A percentile compares a stretch with the other conserved stretches of the same genome.
Evolutionary conservation across 2,113 vertebrate genomes (phyloP).

Genomic region (Corydoras sp.): DNA sequence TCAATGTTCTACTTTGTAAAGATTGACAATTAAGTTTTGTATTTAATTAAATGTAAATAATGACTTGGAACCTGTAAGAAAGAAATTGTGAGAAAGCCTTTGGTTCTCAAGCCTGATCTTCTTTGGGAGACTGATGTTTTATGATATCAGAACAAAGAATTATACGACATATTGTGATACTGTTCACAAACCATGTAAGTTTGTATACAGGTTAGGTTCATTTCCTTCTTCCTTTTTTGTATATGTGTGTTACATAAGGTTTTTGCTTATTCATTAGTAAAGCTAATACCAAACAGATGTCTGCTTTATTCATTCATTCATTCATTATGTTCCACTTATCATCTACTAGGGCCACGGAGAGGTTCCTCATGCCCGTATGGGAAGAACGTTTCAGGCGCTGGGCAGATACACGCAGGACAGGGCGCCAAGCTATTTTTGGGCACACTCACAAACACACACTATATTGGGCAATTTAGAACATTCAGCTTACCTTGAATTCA

Average conservation of each 20-base stretch:
- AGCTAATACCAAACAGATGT: slow-evolving; percentile 64
- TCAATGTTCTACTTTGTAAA: slow-evolving; percentile 44
- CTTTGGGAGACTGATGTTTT: neutral
- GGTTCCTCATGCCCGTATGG: too few species aligned
- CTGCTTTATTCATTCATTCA: too few species aligned
- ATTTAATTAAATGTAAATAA: slow-evolving; percentile 30
- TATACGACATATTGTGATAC: slow-evolving; percentile 9
- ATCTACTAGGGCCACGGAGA: too few species aligned
- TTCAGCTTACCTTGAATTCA: too few species aligned
- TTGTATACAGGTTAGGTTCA: neutral
- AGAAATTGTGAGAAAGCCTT: neutral
- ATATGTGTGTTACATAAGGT: neutral
- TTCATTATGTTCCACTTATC: too few species aligned
- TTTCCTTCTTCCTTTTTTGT: slow-evolving; percentile 16
- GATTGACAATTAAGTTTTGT: slow-evolving; percentile 2
- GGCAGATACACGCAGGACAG: too few species aligned
- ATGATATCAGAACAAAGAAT: neutral
- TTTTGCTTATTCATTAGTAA: slow-evolving; percentile 41
- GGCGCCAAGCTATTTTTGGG: too few species aligned
- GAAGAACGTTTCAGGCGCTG: too few species aligned
- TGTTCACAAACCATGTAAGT: slow-evolving; percentile 9
- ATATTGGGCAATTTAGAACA: too few species aligned
- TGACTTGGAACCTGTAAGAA: slow-evolving; percentile 1
- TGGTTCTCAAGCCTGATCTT: slow-evolving; percentile 20
- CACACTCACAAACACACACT: too few species aligned